Evolutionary conservation across 2,113 vertebrate species (phyloP), one percentile per base, ranked within the genome.

Genomic region (Axis porcinus): DNA sequence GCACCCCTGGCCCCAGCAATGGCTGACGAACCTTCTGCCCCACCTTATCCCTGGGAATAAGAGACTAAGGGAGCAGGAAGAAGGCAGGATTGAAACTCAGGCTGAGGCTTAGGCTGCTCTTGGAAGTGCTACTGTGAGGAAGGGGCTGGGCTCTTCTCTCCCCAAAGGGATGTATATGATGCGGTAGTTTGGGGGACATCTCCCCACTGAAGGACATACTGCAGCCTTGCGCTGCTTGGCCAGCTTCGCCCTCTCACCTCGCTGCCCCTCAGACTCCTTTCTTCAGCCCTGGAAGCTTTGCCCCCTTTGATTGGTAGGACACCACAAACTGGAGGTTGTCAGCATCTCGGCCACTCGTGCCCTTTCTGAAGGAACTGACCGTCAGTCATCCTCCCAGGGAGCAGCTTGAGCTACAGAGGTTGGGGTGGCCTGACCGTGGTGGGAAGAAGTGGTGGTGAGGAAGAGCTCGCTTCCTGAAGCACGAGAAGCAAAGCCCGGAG

Each of bases 321-420:
- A 99, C 97, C 99, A 99, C 98, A 99, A 99, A 84, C 99, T 99
- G 82, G 99, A 99, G 0, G 99, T 99, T 67, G 98, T 99, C 93
- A 99, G 99, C 0, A 98, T 99, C 28, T 99, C 99, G 0, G 99
- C 99, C 0, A 98, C 99, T 97, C 99, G 99, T 99, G 99, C 99
- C 99, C 99, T 99, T 99, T 67, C 81, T 78, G 43, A 54, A 94
- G 45, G 64, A 54, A 23, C 3, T 33, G 40, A 85, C 57, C 0
- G 0, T 40, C 33, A 3, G 1, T 40, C 28, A 10, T 28, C 13
- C 6, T 30, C 2, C 36, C 36, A 54, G 16, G 40, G 43, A 17
- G 0, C 47, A 21, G 15, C 36, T 30, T 50, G 30, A 74, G 45
- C 76, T 0, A 2, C 62, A 62, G 11, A 43, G 40, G 62, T 14